Conservation (phyloP, 1,140 invertebrate genomes). For the Aphaenogaster floridana region DNA sequence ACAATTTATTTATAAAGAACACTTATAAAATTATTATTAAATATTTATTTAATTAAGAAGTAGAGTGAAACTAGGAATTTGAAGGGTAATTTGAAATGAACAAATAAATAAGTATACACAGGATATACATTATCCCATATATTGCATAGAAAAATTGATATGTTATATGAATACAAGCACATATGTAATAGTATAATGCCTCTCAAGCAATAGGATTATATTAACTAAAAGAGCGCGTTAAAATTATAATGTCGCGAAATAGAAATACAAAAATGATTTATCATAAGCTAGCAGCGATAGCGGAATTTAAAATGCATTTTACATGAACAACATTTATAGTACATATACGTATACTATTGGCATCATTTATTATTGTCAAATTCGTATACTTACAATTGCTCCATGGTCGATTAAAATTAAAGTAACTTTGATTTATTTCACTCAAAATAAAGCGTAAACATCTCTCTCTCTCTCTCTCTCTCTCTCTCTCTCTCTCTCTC, state of each 20-base stretch:
- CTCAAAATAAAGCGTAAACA: not conserved
- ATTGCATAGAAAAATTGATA: not conserved
- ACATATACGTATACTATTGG: no score
- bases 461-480: not conserved
- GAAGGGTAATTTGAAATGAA: not conserved
- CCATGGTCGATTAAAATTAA: slow-evolving; percentile 4
- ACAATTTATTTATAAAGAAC: not conserved
- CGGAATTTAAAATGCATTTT: not conserved
- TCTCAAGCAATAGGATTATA: not conserved
- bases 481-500: no score
- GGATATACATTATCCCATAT: not conserved
- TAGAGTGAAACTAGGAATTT: not conserved
- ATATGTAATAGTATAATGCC: not conserved
- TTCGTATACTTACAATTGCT: slow-evolving; percentile 32
- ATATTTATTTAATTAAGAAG: slow-evolving; percentile 2
- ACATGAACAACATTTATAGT: no score
- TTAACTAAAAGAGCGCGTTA: not conserved
- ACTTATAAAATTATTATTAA: not conserved
- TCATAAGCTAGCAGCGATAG: not conserved
- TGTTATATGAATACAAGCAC: not conserved
- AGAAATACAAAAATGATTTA: not conserved
- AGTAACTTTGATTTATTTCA: not conserved
- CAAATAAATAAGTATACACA: not conserved
- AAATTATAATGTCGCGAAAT: slow-evolving; percentile 28
- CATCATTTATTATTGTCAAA: slow-evolving; percentile 8